Conservation (phyloP, 2,113 vertebrate species). For the Archilochus colubris region DNA sequence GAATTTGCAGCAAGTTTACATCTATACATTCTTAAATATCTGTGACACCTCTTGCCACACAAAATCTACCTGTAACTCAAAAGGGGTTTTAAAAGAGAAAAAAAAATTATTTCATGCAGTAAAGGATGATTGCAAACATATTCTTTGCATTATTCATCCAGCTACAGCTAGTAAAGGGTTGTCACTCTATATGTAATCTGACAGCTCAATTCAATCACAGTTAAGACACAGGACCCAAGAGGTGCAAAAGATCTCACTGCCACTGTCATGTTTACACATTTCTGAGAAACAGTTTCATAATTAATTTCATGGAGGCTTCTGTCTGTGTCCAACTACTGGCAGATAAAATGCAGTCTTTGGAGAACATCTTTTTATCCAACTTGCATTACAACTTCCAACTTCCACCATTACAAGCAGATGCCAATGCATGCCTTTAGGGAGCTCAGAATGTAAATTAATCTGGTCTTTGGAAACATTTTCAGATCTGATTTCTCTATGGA, state of each 20-base stretch:
- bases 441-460: constrained; percentile 28
- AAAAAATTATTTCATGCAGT: background rate
- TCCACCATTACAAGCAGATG: background rate
- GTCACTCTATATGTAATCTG: constrained; percentile 37
- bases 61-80: background rate
- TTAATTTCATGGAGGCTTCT: constrained; percentile 49
- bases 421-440: constrained; percentile 4
- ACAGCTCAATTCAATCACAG: constrained; percentile 61
- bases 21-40: background rate
- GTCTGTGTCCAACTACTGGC: background rate
- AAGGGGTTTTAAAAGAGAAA: background rate
- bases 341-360: constrained; percentile 37
- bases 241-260: constrained; percentile 37
- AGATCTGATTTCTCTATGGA: background rate
- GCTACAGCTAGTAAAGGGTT: background rate
- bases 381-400: background rate
- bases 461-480: constrained; percentile 17
- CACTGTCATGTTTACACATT: constrained; percentile 54
- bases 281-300: constrained; percentile 42
- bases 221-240: constrained; percentile 54
- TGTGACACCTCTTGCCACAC: background rate
- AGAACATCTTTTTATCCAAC: constrained; percentile 37
- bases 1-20: background rate
- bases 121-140: constrained; percentile 15
- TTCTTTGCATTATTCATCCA: constrained; percentile 52